Evolutionary conservation across 1,140 invertebrate species (phyloP), one percentile per base, ranked within the genome.

Genomic region (Bombus breviceps): DNA sequence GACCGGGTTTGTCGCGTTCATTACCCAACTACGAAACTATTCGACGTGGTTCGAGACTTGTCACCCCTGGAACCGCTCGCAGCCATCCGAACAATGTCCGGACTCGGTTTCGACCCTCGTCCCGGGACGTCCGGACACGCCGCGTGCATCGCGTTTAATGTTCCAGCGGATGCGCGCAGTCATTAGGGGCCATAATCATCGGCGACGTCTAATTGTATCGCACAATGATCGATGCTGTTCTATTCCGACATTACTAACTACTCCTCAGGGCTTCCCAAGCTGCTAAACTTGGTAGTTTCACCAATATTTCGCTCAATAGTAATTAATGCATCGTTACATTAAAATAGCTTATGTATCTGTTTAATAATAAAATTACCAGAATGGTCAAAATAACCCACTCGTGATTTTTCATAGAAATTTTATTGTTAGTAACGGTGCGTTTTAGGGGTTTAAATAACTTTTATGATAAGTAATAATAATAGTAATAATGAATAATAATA

Each of bases 21-120:
- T 85, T 82, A 66, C 15, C 69, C 62, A 86, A 88, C 75, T 89
- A 82, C 76, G 83, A 69, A 90, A 90, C 89, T 90, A 90, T 90
- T 87, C 77, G 73, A 77, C 73, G 81, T 81, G 89, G 80, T 81
- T 78, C 81, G 72, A 84, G 81, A 81, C 87, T 86, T 81, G 88
- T 89, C 84, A 83, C 87, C 87, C 53, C 5, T 57, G 66, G 66
- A 59, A 83, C 47, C 80, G 78, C 80, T 81, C 22, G 41, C 64
- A 89, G 71, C 85, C 81, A 87, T 90, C 59, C 88, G 68, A 90
- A 89, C 88, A 88, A 90, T 90, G 88, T 86, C 82, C 77, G 75
- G 59, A 72, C 72, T 84, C 88, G 86, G 73, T 89, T 86, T 68
- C 69, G n/a, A 66, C 59, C 82, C 81, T 78, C 69, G 74, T 41